Evolutionary conservation across 1,140 invertebrate genomes (phyloP), one percentile per base, ranked within the genome.

Genomic region (Cylas formicarius): DNA sequence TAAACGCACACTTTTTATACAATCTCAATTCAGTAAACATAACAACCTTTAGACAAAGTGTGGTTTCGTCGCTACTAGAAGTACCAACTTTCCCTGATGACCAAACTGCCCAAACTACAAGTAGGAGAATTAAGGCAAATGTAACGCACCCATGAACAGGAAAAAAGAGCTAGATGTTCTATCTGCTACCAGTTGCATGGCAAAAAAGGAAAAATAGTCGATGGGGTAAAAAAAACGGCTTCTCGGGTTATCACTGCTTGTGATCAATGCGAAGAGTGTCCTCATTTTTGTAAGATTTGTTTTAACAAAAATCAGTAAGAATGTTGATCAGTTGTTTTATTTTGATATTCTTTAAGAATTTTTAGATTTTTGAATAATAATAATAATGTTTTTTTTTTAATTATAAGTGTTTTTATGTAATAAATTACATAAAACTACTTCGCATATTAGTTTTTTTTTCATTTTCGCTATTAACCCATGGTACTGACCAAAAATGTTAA

Each of bases 1-100:
- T 48, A 28, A 48, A 48, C 32, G 46, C 39, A 11, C 19, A 48
- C 17, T 49, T 33, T 34, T 20, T 48, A 7, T 48, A 41, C 24
- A 34, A n/a, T 11, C 4, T 22, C 11, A 39, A 31, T 46, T 38
- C 28, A 5, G 22, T 41, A 13, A 32, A 35, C 17, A 41, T n/a
- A n/a, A n/a, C n/a, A n/a, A n/a, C n/a, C n/a, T 48, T 48, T 16
- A 22, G 31, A 35, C 11, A 41, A 11, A 41, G 28, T 18, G 31
- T 48, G 17, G 26, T 34, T 16, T 31, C 3, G 17, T 34, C 16
- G 7, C 13, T 48, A 4, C 19, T 34, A 11, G 13, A 42, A 34
- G 16, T 9, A 5, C 17, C 4, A 4, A 35, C 3, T 6, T 13
- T 4, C 7, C 4, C 36, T 14, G 21, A 40, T 24, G 5, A 22